Conservation (phyloP, 2,113 vertebrate genomes). For the human (Homo sapiens) region DNA sequence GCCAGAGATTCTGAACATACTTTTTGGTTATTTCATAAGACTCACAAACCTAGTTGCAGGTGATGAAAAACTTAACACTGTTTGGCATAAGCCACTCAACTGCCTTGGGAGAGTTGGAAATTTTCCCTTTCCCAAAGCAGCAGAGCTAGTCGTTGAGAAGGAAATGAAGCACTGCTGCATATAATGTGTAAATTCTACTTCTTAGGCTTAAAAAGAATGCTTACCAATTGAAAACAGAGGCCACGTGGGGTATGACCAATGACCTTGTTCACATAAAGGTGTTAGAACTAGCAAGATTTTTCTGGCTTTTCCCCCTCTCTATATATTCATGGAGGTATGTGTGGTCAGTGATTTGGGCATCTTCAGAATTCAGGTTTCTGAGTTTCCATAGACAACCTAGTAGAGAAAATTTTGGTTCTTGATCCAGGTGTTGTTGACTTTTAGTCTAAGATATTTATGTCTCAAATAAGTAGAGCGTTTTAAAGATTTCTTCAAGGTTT, state of each 20-base stretch:
- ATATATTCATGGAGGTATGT: not conserved
- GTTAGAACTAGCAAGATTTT: not conserved
- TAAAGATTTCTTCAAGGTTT: conserved; percentile 68
- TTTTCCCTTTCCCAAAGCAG: not conserved
- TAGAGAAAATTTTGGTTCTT: conserved; percentile 41
- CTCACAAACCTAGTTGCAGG: not conserved
- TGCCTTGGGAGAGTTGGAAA: not conserved
- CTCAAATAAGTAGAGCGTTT: conserved; percentile 52
- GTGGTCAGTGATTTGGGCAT: not conserved
- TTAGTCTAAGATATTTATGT: conserved; percentile 4
- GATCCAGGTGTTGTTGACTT: conserved; percentile 22
- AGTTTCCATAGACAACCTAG: not conserved
- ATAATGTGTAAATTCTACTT: not conserved
- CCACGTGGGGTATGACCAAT: not conserved
- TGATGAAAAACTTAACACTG: not conserved
- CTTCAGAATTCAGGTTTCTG: conserved; percentile 40
- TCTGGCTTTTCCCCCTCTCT: not conserved
- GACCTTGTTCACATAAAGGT: not conserved
- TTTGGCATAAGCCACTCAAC: not conserved
- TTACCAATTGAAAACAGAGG: not conserved
- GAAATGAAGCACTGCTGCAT: not conserved
- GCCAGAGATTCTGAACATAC: not conserved
- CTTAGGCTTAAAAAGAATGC: not conserved
- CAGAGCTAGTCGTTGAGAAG: not conserved
- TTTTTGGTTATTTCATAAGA: not conserved